These are phyloP conservation scores for Araneus ventricosus DNA, from an alignment of 1,140 invertebrate genomes.

Conservation along the genomic window DNA sequence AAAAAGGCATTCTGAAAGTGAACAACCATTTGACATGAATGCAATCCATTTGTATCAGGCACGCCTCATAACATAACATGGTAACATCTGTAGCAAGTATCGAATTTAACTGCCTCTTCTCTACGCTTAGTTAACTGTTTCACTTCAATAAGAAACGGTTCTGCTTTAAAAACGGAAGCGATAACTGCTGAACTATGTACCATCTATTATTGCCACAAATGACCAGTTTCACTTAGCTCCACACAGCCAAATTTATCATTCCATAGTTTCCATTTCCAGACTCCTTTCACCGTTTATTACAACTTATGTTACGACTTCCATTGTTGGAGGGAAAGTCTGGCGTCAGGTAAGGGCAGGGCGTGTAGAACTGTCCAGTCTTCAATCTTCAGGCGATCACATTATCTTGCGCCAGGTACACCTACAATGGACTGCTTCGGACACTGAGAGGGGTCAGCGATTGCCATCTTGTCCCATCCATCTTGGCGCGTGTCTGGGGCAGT, in stretches of 20 bases:
- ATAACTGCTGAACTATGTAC: neutral
- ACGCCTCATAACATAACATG: neutral
- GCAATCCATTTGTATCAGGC: neutral
- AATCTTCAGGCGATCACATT: neutral
- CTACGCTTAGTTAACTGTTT: neutral
- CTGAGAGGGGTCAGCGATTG: neutral
- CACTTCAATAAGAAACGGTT: neutral
- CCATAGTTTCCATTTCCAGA: neutral
- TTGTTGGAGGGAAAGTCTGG: neutral
- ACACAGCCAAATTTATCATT: neutral
- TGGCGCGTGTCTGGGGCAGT: conserved; percentile 44
- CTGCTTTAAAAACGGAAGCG: too few species aligned
- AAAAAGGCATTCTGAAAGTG: too few species aligned
- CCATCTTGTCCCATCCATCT: conserved; percentile 50
- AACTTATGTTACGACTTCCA: neutral
- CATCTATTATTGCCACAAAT: neutral
- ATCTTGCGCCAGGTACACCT: neutral
- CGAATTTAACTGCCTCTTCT: neutral
- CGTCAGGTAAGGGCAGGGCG: neutral
- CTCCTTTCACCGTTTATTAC: neutral
- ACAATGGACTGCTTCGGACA: neutral
- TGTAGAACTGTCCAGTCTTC: neutral
- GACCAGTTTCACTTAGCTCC: too few species aligned
- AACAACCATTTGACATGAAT: neutral
- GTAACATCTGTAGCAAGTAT: neutral